phyloP scores from a whole-genome alignment of 2,113 vertebrate genomes.

The Brachionichthys hirsutus region DNA sequence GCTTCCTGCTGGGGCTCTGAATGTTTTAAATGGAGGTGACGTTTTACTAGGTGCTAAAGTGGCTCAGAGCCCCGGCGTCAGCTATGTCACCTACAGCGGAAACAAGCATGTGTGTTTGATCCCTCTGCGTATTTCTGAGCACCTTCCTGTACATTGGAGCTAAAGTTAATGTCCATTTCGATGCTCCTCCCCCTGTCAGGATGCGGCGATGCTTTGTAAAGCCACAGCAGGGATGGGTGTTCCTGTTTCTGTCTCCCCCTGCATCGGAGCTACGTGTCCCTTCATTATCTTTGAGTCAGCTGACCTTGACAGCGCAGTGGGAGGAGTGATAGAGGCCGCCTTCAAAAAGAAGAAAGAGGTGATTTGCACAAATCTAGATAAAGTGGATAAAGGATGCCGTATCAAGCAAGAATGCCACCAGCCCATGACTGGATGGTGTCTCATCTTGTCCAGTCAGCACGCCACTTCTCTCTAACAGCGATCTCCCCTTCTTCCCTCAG shows the following conservation, averaged over 20 bases:
- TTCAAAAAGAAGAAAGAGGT: constrained; percentile 76
- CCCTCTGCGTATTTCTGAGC: neutral
- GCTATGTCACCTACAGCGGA: constrained; percentile 69
- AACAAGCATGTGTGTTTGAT: constrained; percentile 64
- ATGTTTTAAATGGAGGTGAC: constrained; percentile 71
- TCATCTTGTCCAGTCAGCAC: too few species aligned
- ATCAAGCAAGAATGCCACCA: too few species aligned
- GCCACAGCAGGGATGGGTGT: constrained; percentile 59
- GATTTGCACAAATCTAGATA: neutral
- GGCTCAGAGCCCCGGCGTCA: constrained; percentile 53
- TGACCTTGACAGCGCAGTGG: constrained; percentile 79
- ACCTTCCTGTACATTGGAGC: too few species aligned
- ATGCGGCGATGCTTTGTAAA: constrained; percentile 50
- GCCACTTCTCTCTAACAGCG: neutral
- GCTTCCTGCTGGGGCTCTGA: constrained; percentile 74
- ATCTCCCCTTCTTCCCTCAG: constrained; percentile 31
- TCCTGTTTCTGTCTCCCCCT: constrained; percentile 60
- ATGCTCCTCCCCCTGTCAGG: constrained; percentile 34
- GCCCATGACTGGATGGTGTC: neutral
- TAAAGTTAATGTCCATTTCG: too few species aligned
- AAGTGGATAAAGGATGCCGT: neutral
- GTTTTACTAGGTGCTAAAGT: constrained; percentile 58
- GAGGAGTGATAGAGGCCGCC: constrained; percentile 68
- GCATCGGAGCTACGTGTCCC: constrained; percentile 66
- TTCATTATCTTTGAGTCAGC: constrained; percentile 80